Conservation (phyloP, 1,140 invertebrate species). For the Bombus sibiricus region DNA sequence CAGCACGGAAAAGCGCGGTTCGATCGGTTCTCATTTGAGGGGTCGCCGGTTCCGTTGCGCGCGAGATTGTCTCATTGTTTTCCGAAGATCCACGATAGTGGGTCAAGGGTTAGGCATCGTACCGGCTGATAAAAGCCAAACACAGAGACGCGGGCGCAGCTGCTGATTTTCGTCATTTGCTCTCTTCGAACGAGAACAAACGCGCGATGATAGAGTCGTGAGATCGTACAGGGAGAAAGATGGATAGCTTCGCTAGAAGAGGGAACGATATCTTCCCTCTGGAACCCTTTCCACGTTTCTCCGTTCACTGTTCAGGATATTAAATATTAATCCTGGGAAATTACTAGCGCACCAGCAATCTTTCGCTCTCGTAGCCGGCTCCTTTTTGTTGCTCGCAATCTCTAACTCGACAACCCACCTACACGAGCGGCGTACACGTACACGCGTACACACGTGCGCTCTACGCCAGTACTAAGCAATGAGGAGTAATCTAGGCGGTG, state of each 20-base stretch:
- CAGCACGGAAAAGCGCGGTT: background rate
- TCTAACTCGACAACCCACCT: constrained; percentile 61
- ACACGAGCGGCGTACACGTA: background rate
- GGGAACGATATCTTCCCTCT: constrained; percentile 19
- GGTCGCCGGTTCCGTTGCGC: background rate
- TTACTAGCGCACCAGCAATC: constrained; percentile 77
- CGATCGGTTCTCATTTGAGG: constrained; percentile 46
- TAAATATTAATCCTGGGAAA: constrained; percentile 82
- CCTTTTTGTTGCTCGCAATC: constrained; percentile 73
- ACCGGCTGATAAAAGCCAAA: constrained; percentile 27
- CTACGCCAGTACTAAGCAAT: constrained; percentile 61
- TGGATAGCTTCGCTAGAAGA: background rate
- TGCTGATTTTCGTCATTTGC: constrained; percentile 3
- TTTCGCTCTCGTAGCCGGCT: constrained; percentile 64
- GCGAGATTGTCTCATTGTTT: constrained; percentile 56
- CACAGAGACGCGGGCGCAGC: background rate
- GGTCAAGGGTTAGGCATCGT: constrained; percentile 56
- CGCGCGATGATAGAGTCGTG: background rate
- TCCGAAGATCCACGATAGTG: constrained; percentile 21
- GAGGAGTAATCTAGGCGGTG: constrained; percentile 75
- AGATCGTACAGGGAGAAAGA: background rate
- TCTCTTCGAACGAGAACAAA: constrained; percentile 13
- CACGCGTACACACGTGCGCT: constrained; percentile 1
- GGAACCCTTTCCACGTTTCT: background rate
- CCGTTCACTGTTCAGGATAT: constrained; percentile 73